A percentile compares a stretch with the other conserved stretches of the same genome.
phyloP scores from a whole-genome alignment of 2,797 vertebrate species.

The Sparus aurata region DNA sequence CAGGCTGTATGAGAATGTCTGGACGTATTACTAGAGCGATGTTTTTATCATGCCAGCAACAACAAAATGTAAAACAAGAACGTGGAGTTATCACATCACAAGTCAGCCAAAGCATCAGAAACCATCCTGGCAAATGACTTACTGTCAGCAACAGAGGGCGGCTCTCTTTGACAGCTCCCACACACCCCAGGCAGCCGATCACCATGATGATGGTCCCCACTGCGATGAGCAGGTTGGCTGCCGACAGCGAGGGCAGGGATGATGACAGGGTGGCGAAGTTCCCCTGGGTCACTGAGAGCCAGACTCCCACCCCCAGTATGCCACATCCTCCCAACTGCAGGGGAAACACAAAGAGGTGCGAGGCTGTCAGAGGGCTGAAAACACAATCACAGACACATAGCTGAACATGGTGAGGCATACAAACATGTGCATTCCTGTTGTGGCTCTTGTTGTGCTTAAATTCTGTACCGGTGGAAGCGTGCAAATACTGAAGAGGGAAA shows the following conservation, averaged over 20 bases:
- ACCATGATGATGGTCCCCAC: slow-evolving; percentile 96
- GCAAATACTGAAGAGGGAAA: neutral
- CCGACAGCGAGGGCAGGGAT: slow-evolving; percentile 95
- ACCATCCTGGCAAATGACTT: slow-evolving; percentile 75
- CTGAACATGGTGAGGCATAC: neutral
- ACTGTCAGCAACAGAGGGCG: slow-evolving; percentile 95
- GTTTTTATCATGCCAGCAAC: slow-evolving; percentile 14
- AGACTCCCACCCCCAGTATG: slow-evolving; percentile 96
- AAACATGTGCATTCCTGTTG: slow-evolving; percentile 8
- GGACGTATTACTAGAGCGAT: neutral
- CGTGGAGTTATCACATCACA: slow-evolving; percentile 7
- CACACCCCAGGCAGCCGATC: slow-evolving; percentile 97
- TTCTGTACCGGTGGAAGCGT: neutral
- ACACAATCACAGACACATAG: slow-evolving; percentile 1
- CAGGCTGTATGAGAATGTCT: neutral
- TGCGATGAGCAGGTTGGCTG: slow-evolving; percentile 96
- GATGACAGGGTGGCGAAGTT: slow-evolving; percentile 98
- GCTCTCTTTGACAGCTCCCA: slow-evolving; percentile 97
- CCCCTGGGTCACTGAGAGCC: slow-evolving; percentile 98
- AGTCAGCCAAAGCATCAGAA: neutral
- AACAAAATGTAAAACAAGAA: slow-evolving; percentile 5
- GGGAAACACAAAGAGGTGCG: slow-evolving; percentile 49
- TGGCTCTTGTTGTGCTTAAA: slow-evolving; percentile 13
- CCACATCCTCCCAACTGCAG: slow-evolving; percentile 96
- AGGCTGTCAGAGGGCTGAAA: slow-evolving; percentile 39